Conservation (phyloP, 2,113 vertebrate genomes). For the Balaeniceps rex region DNA sequence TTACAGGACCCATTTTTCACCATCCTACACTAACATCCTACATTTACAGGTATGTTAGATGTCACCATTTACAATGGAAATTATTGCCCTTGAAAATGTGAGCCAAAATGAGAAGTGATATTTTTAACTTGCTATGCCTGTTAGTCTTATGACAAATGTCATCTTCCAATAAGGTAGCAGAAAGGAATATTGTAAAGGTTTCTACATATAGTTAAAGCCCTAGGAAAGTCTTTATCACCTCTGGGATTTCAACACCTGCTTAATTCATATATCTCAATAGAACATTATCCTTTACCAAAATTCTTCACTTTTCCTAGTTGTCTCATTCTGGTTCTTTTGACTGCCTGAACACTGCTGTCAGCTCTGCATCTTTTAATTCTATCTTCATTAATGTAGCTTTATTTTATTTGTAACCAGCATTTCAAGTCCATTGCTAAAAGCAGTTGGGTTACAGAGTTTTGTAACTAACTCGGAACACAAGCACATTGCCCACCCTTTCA, state of each 20-base stretch:
- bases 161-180: not conserved
- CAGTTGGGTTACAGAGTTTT: not conserved
- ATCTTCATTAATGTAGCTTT: not conserved
- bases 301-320: not conserved
- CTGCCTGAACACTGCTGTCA: not conserved
- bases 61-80: not conserved
- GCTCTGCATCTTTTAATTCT: not conserved
- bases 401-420: not conserved
- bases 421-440: not conserved
- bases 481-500: not conserved
- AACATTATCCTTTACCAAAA: not conserved
- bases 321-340: not conserved
- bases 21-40: not conserved
- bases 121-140: not conserved
- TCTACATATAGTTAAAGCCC: not conserved
- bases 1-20: not conserved
- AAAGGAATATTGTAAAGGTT: not conserved
- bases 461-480: not conserved
- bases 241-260: not conserved
- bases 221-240: not conserved
- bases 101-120: not conserved
- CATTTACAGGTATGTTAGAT: not conserved
- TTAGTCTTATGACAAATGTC: not conserved
- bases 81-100: not conserved
- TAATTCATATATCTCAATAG: not conserved